Percentiles rank a stretch among this genome's conserved stretches.
These are phyloP conservation scores for Adelges cooleyi DNA, from an alignment of 1,140 invertebrate genomes.

Conservation along the genomic window DNA sequence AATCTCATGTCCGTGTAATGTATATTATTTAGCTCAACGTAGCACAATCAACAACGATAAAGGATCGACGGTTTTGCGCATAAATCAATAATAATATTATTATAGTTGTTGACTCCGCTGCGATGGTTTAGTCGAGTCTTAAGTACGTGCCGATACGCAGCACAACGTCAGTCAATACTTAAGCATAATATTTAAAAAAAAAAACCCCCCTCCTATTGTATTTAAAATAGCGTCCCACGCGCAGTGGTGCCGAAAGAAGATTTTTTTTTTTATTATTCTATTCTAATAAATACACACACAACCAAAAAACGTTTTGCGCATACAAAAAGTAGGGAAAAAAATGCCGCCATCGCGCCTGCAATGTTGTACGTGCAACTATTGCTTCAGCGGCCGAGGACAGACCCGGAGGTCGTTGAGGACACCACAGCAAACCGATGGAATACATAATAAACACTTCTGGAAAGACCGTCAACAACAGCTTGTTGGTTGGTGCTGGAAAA, in stretches of 20 bases:
- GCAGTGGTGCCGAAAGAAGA: too few species aligned
- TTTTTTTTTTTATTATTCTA: too few species aligned
- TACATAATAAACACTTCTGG: too few species aligned
- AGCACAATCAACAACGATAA: constrained; percentile 1
- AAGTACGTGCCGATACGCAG: background rate
- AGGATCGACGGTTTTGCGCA: constrained; percentile 13
- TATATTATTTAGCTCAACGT: background rate
- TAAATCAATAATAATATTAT: constrained; percentile 18
- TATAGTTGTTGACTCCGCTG: background rate
- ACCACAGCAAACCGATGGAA: background rate
- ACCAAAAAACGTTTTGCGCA: background rate
- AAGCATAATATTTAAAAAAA: too few species aligned
- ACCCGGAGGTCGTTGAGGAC: constrained; percentile 4
- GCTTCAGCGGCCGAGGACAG: too few species aligned
- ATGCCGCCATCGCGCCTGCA: too few species aligned
- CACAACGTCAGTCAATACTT: too few species aligned
- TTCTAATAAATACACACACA: too few species aligned
- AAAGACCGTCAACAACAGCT: too few species aligned
- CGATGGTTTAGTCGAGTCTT: background rate
- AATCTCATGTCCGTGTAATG: background rate
- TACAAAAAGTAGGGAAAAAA: background rate
- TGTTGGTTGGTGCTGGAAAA: too few species aligned
- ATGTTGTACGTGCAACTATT: constrained; percentile 9
- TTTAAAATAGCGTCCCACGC: constrained; percentile 2
- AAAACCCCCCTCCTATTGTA: too few species aligned